Conservation (phyloP, 1,140 invertebrate genomes). For the Lepidurus packardi region DNA sequence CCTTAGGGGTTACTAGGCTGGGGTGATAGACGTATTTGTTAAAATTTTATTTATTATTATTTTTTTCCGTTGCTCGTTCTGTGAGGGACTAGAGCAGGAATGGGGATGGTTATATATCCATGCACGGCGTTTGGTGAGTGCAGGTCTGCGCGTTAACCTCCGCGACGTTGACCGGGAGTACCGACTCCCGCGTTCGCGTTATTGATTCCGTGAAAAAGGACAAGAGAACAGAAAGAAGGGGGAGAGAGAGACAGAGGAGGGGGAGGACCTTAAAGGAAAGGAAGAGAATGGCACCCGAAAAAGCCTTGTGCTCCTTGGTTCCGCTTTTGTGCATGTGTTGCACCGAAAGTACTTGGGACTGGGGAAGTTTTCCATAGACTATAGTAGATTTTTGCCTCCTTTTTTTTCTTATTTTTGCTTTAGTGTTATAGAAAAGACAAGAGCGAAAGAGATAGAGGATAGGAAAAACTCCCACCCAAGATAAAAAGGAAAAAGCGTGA, state of each 20-base stretch:
- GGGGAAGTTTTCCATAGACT: constrained; percentile 1
- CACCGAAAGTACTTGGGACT: constrained; percentile 12
- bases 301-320: neutral
- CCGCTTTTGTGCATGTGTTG: constrained; percentile 11
- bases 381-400: neutral
- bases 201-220: constrained; percentile 16
- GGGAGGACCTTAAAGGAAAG: neutral
- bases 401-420: neutral
- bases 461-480: too few relatives aligned
- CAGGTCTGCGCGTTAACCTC: constrained; percentile 13
- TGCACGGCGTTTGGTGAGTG: neutral
- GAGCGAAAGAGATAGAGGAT: too few relatives aligned
- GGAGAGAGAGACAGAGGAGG: neutral
- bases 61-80: neutral
- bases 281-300: neutral
- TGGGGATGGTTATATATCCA: neutral
- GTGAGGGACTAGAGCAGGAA: neutral
- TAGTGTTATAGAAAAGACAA: too few relatives aligned
- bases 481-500: neutral
- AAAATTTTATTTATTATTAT: too few relatives aligned
- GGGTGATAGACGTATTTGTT: too few relatives aligned
- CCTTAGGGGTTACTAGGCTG: too few relatives aligned
- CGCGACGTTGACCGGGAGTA: constrained; percentile 1
- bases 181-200: constrained; percentile 16
- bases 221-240: neutral